Evolutionary conservation across 2,888 invertebrate genomes (phyloP).

Genomic region (Drosophila barbarae): DNA sequence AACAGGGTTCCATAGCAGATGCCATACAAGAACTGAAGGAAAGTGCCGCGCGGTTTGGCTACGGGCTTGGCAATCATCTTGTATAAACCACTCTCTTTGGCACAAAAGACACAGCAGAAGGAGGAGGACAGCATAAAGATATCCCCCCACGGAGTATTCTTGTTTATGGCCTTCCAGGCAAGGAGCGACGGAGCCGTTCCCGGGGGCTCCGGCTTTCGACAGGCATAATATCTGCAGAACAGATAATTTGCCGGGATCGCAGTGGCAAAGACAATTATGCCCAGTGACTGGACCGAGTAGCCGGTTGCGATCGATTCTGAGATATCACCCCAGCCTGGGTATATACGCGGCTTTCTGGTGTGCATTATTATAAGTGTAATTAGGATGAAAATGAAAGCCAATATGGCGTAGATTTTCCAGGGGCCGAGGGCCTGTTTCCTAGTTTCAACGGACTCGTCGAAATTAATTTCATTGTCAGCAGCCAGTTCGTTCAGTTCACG

Average conservation of each 20-base stretch:
- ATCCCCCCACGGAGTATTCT: conserved; percentile 48
- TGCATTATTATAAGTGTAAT: not conserved
- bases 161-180: conserved; percentile 46
- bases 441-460: conserved; percentile 10
- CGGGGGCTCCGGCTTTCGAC: conserved; percentile 27
- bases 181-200: conserved; percentile 38
- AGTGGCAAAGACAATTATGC: conserved; percentile 14
- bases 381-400: not conserved
- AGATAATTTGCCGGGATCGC: conserved; percentile 50
- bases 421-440: conserved; percentile 38
- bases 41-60: too few relatives aligned
- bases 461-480: not conserved
- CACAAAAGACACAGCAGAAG: conserved; percentile 9
- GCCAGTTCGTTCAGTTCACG: not conserved
- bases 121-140: conserved; percentile 47
- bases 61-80: conserved; percentile 3
- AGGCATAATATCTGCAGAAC: conserved; percentile 57
- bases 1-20: not conserved
- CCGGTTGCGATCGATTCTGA: not conserved
- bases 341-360: conserved; percentile 18
- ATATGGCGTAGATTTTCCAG: conserved; percentile 16
- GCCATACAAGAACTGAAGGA: not conserved
- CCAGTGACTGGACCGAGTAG: conserved; percentile 34
- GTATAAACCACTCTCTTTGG: conserved; percentile 16
- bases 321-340: conserved; percentile 18